A percentile compares a stretch with the other conserved stretches of the same genome.
phyloP scores from a whole-genome alignment of 2,113 vertebrate genomes.

The Mesitornis unicolor region DNA sequence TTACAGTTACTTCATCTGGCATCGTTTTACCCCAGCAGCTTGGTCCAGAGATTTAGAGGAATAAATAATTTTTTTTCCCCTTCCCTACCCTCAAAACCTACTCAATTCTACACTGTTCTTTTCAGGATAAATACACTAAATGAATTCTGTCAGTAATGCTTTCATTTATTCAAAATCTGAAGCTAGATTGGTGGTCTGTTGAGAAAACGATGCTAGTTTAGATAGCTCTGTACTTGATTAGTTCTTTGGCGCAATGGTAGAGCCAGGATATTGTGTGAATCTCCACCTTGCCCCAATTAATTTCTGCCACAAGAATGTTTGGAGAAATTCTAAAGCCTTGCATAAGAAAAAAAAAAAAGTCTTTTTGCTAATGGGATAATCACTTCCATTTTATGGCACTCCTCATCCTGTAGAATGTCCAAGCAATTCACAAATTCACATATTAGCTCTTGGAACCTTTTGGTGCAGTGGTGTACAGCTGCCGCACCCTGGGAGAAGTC shows the following conservation, averaged over 20 bases:
- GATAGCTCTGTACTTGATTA: constrained; percentile 62
- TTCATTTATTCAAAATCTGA: constrained; percentile 56
- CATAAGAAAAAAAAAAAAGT: not conserved
- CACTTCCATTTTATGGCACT: constrained; percentile 27
- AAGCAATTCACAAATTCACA: not conserved
- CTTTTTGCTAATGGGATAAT: constrained; percentile 47
- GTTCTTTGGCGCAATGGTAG: constrained; percentile 15
- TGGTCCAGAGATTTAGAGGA: not conserved
- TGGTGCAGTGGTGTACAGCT: not conserved
- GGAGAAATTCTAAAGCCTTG: constrained; percentile 28
- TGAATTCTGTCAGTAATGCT: not conserved
- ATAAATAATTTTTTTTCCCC: not conserved
- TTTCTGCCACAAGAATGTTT: constrained; percentile 55
- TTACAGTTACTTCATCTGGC: not conserved
- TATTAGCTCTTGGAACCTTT: not conserved
- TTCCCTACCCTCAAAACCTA: not conserved
- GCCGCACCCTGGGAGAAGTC: not conserved
- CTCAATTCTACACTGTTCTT: not conserved
- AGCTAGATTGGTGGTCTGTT: constrained; percentile 60
- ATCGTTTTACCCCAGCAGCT: not conserved
- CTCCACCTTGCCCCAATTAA: constrained; percentile 57
- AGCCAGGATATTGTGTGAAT: constrained; percentile 58
- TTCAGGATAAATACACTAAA: not conserved
- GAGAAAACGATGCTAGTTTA: constrained; percentile 21
- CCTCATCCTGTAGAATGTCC: constrained; percentile 9